Evolutionary conservation across 2,888 invertebrate genomes (phyloP).

Genomic region (Apotomis turbidana): DNA sequence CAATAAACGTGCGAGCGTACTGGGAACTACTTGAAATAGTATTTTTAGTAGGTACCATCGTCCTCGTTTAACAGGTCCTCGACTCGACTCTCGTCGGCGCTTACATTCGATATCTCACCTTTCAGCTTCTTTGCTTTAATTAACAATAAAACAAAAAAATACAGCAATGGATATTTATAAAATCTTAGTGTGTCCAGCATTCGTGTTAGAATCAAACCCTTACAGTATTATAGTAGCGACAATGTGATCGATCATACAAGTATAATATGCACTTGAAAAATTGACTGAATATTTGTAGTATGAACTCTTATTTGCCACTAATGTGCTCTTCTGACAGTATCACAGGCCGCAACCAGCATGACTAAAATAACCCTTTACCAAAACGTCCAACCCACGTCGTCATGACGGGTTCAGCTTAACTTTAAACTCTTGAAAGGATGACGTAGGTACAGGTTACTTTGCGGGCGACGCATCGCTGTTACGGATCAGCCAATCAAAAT

Average conservation of each 20-base stretch:
- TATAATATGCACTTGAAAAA: conserved; percentile 12
- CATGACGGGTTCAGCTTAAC: conserved; percentile 59
- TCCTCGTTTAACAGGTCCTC: conserved; percentile 66
- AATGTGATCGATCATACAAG: conserved; percentile 19
- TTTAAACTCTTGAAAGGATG: conserved; percentile 64
- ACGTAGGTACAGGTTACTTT: conserved; percentile 69
- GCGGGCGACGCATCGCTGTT: conserved; percentile 73
- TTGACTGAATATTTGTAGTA: conserved; percentile 8
- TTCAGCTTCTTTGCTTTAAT: conserved; percentile 80
- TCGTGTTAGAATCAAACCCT: conserved; percentile 15
- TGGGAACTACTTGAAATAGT: conserved; percentile 34
- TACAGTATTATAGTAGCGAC: conserved; percentile 3
- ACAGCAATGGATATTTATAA: conserved; percentile 16
- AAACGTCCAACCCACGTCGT: conserved; percentile 54
- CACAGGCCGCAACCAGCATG: conserved; percentile 38
- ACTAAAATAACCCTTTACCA: conserved; percentile 59
- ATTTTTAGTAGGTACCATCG: conserved; percentile 69
- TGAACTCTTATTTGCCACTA: conserved; percentile 10
- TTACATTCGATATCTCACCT: conserved; percentile 70
- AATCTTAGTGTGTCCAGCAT: conserved; percentile 22
- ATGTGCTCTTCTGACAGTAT: conserved; percentile 21
- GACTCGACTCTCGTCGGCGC: conserved; percentile 63
- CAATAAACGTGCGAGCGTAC: conserved; percentile 23
- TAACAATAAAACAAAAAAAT: conserved; percentile 61
- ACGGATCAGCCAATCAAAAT: conserved; percentile 83